phyloP scores from a whole-genome alignment of 2,797 vertebrate species.

The Sebastes reedi region DNA sequence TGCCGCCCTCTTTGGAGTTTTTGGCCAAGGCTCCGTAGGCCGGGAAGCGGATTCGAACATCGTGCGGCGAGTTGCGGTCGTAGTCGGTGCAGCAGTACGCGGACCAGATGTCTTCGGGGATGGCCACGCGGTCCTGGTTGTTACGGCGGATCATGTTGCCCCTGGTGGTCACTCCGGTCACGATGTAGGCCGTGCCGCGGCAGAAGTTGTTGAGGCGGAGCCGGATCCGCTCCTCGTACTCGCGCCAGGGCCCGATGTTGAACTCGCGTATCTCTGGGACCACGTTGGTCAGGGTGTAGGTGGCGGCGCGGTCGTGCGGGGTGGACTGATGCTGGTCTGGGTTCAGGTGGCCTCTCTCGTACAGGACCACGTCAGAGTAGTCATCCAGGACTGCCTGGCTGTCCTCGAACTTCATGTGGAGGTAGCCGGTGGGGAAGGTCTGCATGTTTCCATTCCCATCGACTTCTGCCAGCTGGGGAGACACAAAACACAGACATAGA shows the following conservation, averaged over 20 bases:
- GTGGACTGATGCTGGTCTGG: slow-evolving; percentile 79
- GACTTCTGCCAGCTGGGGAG: slow-evolving; percentile 71
- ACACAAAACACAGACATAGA: slow-evolving; percentile 5
- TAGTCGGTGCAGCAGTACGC: slow-evolving; percentile 82
- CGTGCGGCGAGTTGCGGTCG: slow-evolving; percentile 72
- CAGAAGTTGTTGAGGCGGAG: slow-evolving; percentile 80
- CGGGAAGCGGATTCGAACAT: slow-evolving; percentile 71
- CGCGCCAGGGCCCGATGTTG: slow-evolving; percentile 75
- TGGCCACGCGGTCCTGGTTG: slow-evolving; percentile 79
- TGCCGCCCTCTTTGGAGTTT: slow-evolving; percentile 73
- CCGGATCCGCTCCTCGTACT: slow-evolving; percentile 70
- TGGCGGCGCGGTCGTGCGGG: slow-evolving; percentile 72
- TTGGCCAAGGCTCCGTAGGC: slow-evolving; percentile 68
- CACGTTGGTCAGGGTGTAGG: slow-evolving; percentile 79
- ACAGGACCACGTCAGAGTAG: slow-evolving; percentile 77
- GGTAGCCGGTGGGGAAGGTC: slow-evolving; percentile 76
- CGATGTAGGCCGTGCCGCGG: slow-evolving; percentile 69
- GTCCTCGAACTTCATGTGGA: slow-evolving; percentile 82
- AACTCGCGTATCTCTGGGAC: slow-evolving; percentile 78
- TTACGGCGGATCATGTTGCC: slow-evolving; percentile 77
- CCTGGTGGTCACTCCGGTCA: slow-evolving; percentile 76
- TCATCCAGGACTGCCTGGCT: slow-evolving; percentile 77
- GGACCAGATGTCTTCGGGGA: slow-evolving; percentile 79
- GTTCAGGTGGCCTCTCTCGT: slow-evolving; percentile 78
- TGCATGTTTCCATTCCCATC: slow-evolving; percentile 82